These are phyloP conservation scores for Aculops lycopersici DNA, from an alignment of 1,140 invertebrate genomes.

Conservation along the genomic window DNA sequence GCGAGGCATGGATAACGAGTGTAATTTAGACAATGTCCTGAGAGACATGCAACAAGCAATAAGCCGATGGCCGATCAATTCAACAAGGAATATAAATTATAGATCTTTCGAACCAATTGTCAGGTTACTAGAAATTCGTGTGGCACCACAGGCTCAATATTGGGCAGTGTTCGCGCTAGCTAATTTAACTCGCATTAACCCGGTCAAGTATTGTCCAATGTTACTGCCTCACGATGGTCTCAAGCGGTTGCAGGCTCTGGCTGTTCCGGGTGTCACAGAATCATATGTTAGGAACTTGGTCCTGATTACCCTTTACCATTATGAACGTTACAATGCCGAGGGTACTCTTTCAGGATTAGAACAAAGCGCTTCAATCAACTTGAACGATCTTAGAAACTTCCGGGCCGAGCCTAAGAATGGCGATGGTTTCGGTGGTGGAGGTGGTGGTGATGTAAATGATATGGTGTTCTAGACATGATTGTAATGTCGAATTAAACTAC, in stretches of 20 bases:
- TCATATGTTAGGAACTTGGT: conserved; percentile 8
- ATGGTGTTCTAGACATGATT: too few species aligned
- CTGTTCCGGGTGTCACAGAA: conserved; percentile 13
- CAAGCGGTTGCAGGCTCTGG: conserved; percentile 30
- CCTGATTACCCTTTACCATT: conserved; percentile 6
- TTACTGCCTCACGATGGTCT: conserved; percentile 54
- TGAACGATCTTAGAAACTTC: background rate
- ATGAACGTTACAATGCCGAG: background rate
- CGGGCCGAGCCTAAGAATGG: too few species aligned
- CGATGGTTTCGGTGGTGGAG: too few species aligned
- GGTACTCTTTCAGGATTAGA: background rate
- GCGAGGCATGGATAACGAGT: conserved; percentile 25
- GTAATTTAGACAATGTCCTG: conserved; percentile 35
- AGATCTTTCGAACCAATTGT: conserved; percentile 64
- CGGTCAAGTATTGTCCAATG: conserved; percentile 58
- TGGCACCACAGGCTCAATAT: conserved; percentile 47
- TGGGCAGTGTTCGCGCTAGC: conserved; percentile 94
- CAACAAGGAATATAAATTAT: too few species aligned
- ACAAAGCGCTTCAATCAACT: background rate
- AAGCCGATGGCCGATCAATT: conserved; percentile 46
- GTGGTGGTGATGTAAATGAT: too few species aligned
- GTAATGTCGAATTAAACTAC: too few species aligned
- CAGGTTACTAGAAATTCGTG: conserved; percentile 37
- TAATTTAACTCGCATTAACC: conserved; percentile 67
- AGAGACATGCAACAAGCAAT: conserved; percentile 41